A percentile compares a stretch with the other conserved stretches of the same genome.
These are phyloP conservation scores for Zapornia atra DNA, from an alignment of 2,113 vertebrate species.

Conservation along the genomic window DNA sequence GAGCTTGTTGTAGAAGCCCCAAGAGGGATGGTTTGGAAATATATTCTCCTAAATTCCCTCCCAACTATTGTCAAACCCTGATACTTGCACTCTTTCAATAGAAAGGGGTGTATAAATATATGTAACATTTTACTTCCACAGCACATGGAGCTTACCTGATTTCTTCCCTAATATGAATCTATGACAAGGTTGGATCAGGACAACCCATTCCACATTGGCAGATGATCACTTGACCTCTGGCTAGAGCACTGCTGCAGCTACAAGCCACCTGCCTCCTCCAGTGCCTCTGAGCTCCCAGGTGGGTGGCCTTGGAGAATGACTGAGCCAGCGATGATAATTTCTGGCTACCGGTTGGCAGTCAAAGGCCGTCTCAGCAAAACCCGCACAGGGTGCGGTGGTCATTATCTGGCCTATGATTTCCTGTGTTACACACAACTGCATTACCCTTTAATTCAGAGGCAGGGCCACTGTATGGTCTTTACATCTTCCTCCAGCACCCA, in stretches of 20 bases:
- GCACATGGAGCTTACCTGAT: not conserved
- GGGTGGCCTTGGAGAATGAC: slow-evolving; percentile 1
- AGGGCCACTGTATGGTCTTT: not conserved
- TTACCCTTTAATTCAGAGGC: not conserved
- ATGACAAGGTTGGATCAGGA: not conserved
- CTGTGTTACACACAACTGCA: not conserved
- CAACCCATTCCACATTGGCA: not conserved
- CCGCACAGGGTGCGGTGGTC: not conserved
- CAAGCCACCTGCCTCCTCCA: not conserved
- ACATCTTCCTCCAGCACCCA: not conserved
- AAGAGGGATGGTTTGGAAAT: not conserved
- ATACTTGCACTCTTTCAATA: not conserved
- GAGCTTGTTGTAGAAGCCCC: not conserved
- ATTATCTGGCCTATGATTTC: not conserved
- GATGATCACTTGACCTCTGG: not conserved
- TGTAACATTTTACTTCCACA: rapidly evolving
- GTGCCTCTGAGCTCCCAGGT: not conserved
- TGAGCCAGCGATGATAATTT: not conserved
- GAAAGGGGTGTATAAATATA: not conserved
- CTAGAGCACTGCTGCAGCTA: not conserved
- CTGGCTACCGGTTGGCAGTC: slow-evolving; percentile 1
- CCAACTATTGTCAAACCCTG: not conserved
- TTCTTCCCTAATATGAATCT: not conserved
- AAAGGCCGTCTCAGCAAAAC: not conserved
- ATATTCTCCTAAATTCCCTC: not conserved